Conservation (phyloP, 2,888 invertebrate species). For the Ectemnius cavifrons region DNA sequence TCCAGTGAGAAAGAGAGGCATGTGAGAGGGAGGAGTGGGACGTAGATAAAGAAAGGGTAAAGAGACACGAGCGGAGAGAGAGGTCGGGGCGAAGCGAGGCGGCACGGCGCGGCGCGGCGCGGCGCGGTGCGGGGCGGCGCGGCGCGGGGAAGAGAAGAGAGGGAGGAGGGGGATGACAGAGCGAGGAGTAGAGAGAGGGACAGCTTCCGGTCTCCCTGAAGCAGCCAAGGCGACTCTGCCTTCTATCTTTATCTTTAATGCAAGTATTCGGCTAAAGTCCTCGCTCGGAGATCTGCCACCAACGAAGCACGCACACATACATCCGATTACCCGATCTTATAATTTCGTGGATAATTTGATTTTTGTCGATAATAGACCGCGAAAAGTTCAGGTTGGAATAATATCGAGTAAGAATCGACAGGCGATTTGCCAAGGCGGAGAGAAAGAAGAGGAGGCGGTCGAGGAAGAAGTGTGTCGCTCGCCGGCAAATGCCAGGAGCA, state of each 20-base stretch:
- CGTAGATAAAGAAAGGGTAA: constrained; percentile 26
- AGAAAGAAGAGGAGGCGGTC: constrained; percentile 12
- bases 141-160: constrained; percentile 17
- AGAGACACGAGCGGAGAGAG: constrained; percentile 34
- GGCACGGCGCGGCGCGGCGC: too few species aligned
- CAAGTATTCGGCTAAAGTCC: constrained; percentile 23
- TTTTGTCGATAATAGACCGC: not conserved
- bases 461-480: constrained; percentile 13
- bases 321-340: not conserved
- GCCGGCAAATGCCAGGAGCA: constrained; percentile 59
- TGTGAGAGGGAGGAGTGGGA: constrained; percentile 22
- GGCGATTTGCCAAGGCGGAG: constrained; percentile 12
- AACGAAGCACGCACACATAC: not conserved
- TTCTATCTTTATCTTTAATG: constrained; percentile 41
- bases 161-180: constrained; percentile 26
- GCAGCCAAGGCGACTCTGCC: constrained; percentile 31
- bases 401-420: not conserved
- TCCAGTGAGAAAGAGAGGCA: constrained; percentile 29
- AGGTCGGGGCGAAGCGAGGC: too few species aligned
- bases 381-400: too few species aligned
- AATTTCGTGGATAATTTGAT: not conserved
- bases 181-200: constrained; percentile 52
- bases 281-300: not conserved
- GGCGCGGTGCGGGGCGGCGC: too few species aligned
- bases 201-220: constrained; percentile 60